Evolutionary conservation across 1,140 invertebrate species (phyloP).

Genomic region (Drosophila sechellia): DNA sequence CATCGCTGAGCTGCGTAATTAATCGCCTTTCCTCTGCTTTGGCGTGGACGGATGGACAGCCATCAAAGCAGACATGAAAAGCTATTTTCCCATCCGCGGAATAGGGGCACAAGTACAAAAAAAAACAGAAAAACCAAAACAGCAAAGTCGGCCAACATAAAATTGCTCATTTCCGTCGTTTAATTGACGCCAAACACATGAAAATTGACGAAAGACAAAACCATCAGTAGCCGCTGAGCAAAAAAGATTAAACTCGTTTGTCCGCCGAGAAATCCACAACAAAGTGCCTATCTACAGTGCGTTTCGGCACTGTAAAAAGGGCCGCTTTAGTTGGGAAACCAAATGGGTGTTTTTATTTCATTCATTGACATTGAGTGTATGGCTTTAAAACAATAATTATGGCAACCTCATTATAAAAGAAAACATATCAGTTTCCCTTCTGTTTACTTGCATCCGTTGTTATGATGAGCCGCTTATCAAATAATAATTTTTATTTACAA

Average conservation of each 20-base stretch:
- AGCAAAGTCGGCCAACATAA: conserved; percentile 60
- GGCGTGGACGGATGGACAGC: conserved; percentile 41
- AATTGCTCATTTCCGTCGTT: conserved; percentile 78
- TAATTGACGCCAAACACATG: conserved; percentile 72
- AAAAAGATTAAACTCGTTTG: conserved; percentile 54
- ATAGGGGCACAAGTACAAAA: conserved; percentile 55
- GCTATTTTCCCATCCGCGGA: conserved; percentile 50
- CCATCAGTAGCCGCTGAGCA: conserved; percentile 24
- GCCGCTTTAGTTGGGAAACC: no score
- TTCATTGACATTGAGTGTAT: no score
- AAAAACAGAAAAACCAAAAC: conserved; percentile 24
- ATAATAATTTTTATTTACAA: conserved; percentile 18
- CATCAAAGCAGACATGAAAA: conserved; percentile 78
- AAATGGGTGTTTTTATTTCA: no score
- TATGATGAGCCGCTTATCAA: conserved; percentile 15
- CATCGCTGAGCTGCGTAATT: conserved; percentile 71
- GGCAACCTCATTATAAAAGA: background rate
- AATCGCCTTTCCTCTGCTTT: conserved; percentile 68
- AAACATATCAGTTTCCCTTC: background rate
- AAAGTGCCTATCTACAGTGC: conserved; percentile 20
- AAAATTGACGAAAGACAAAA: conserved; percentile 67
- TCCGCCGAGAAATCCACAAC: conserved; percentile 16
- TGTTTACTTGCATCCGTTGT: background rate
- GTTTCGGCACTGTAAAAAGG: conserved; percentile 6
- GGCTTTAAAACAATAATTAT: background rate